A percentile compares a stretch with the other conserved stretches of the same genome.
These are phyloP conservation scores for Butastur rufipennis DNA, from an alignment of 2,113 vertebrate species.

Conservation along the genomic window DNA sequence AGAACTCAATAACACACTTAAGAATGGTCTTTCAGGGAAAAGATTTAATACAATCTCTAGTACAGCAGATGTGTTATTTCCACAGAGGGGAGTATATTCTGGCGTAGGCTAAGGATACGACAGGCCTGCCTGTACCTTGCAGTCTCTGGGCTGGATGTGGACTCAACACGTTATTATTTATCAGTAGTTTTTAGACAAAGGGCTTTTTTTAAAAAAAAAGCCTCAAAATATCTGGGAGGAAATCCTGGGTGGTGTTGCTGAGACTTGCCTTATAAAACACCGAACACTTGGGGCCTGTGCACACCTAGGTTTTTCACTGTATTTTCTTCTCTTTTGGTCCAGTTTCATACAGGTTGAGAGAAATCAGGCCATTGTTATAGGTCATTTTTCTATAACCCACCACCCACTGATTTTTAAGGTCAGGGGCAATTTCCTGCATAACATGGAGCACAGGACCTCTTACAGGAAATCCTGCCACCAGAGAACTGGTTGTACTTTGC, in stretches of 20 bases:
- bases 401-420: not conserved
- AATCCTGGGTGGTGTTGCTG: not conserved
- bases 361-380: not conserved
- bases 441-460: not conserved
- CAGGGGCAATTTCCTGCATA: not conserved
- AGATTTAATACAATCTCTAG: not conserved
- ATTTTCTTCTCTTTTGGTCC: not conserved
- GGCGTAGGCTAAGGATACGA: not conserved
- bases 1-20: not conserved
- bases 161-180: not conserved
- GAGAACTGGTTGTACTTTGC: not conserved
- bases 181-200: not conserved
- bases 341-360: not conserved
- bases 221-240: not conserved
- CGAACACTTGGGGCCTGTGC: not conserved
- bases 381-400: not conserved
- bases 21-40: not conserved
- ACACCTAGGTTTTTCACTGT: not conserved
- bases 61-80: not conserved
- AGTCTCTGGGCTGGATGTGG: not conserved
- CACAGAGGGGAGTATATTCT: not conserved
- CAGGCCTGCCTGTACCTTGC: not conserved
- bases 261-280: not conserved
- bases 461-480: not conserved
- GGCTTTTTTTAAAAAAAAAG: not conserved